These are phyloP conservation scores for Lerema accius DNA, from an alignment of 1,140 invertebrate species.

Conservation along the genomic window DNA sequence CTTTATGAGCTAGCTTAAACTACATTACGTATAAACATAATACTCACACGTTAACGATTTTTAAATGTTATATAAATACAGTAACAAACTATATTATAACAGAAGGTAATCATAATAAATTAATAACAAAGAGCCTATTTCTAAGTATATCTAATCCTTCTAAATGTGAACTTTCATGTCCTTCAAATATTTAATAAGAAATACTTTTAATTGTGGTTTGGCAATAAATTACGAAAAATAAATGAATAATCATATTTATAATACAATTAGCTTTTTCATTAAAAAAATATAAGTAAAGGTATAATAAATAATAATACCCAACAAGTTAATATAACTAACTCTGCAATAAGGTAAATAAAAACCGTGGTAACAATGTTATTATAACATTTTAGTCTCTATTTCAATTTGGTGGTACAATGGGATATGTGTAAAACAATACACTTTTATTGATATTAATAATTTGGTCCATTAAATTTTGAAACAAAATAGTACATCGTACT, in stretches of 20 bases:
- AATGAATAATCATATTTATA: too few relatives aligned
- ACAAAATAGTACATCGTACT: not conserved
- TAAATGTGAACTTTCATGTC: not conserved
- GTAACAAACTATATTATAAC: not conserved
- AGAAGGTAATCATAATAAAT: not conserved
- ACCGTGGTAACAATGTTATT: too few relatives aligned
- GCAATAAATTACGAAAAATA: too few relatives aligned
- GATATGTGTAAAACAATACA: slow-evolving; percentile 11
- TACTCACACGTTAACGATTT: not conserved
- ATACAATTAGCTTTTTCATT: too few relatives aligned
- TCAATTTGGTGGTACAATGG: too few relatives aligned
- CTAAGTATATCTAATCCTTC: not conserved
- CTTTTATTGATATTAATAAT: slow-evolving; percentile 23
- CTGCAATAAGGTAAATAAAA: too few relatives aligned
- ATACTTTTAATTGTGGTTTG: too few relatives aligned
- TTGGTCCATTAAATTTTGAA: slow-evolving; percentile 22
- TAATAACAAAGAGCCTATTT: not conserved
- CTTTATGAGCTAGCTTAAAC: not conserved
- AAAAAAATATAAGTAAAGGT: too few relatives aligned
- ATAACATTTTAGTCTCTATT: too few relatives aligned
- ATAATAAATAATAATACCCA: too few relatives aligned
- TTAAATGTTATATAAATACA: not conserved
- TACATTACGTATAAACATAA: not conserved
- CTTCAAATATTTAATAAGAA: not conserved
- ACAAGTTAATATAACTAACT: too few relatives aligned